Base-by-base conservation (phyloP, 2,888 invertebrate species). In the Spodoptera picta region DNA sequence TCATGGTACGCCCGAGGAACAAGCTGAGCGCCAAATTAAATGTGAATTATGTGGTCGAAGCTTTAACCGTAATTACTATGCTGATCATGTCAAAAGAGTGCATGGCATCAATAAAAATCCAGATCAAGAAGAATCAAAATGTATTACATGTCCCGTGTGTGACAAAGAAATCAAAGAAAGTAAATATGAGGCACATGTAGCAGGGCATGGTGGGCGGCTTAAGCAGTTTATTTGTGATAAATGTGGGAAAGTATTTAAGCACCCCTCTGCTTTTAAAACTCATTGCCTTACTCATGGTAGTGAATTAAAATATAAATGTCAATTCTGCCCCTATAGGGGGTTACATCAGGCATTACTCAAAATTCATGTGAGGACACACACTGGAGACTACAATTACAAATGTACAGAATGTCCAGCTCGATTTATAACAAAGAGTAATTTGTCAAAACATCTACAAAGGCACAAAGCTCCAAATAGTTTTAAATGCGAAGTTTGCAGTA, bases 371-470 rank as follows among this genome's bases (percentile, higher is more conserved):
- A 73, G 81, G 31, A 85, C 85, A 2, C 87, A 87, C 61, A 86
- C 83, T 0, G 79, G 80, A 24, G 86, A 87, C 45, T 87, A 87
- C 27, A 77, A 81, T 45, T 87, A 87, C 47, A 80, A 83, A 59
- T 87, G 87, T 73, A 68, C 79, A 14, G 79, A 77, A 50, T 87
- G 87, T 56, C 72, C 83, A 2, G 82, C 85, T 41, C 63, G 62
- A 10, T 88, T 87, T 50, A 71, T 83, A 31, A 87, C 84, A 10
- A 87, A 86, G 54, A 87, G 87, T 66, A 87, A 87, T 61, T 67
- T 88, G 3, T 76, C 80, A n/a, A 80, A 73, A 60, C 87, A 80
- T 61, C 64, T 82, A 46, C 65, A 65, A 66, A 74, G 77, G 50
- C 82, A 81, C 57, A 76, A 65, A 45, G 79, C 65, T 11, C 36